Evolutionary conservation across 2,797 vertebrate species (phyloP), one percentile per base, ranked within the genome.

Genomic region (Pagetopsis macropterus): DNA sequence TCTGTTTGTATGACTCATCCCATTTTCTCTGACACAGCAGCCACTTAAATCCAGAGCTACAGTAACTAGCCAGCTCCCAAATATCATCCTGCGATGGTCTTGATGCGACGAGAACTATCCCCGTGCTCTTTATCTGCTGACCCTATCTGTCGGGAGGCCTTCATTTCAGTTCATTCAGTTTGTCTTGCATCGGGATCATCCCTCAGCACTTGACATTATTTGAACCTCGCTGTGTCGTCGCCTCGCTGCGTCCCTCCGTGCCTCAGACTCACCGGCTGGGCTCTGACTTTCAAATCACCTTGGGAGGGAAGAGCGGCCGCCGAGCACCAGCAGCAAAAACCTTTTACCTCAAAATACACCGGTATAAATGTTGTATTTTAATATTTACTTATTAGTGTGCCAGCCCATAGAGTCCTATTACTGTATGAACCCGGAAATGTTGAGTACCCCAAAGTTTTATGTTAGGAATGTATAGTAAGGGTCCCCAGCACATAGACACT

Each of bases 281-380:
- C 83, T 82, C 67, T 83, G 90, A 91, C 90, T 87, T 92, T 92
- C 79, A 91, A 69, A 78, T 86, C 89, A 91, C 89, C 88, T 92
- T 90, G 83, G 46, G 52, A 71, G 59, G 44, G 69, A 78, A 51
- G n/a, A 41, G 59, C 54, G 11, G 62, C 72, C 13, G 19, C 50
- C 27, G 70, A 71, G 55, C 62, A 12, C 31, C 17, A 56, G 52
- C 40, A 70, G 48, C 48, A 57, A 17, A 27, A 64, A 55, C 2
- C 3, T 9, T 68, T 68, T 2, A 21, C 49, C 48, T 19, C n/a
- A 9, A 78, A 73, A 73, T 1, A 41, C 15, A 19, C n/a, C 1
- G 3, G 1, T 0, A 73, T 65, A 23, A 9, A 31, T 78, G 76
- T 71, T 2, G 4, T 61, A 70, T 50, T 65, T 1, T 17, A 69